Evolutionary conservation across 2,113 vertebrate species (phyloP).

Genomic region (Dolichallabes microphthalmus): DNA sequence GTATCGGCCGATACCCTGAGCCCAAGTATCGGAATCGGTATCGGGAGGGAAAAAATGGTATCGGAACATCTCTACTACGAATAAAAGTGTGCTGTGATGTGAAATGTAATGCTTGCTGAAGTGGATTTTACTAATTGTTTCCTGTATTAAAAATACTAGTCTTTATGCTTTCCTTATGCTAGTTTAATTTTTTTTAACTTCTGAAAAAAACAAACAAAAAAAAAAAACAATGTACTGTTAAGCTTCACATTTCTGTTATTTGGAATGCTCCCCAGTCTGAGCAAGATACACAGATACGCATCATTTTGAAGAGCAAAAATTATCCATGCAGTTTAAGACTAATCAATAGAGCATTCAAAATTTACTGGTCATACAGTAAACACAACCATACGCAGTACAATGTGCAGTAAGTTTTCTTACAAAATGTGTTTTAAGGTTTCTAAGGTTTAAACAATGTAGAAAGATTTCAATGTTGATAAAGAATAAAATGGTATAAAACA

Average conservation of each 20-base stretch:
- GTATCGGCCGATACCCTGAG: too few relatives aligned
- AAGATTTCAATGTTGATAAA: neutral
- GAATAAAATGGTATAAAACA: constrained; percentile 47
- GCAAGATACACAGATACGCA: neutral
- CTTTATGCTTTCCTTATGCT: neutral
- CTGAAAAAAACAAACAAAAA: neutral
- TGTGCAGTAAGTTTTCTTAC: neutral
- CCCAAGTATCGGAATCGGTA: too few relatives aligned
- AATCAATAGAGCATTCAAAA: neutral
- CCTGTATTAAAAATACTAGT: neutral
- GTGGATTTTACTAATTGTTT: neutral
- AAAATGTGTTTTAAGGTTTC: neutral
- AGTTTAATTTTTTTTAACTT: neutral
- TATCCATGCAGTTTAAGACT: neutral
- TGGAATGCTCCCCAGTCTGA: neutral
- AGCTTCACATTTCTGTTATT: neutral
- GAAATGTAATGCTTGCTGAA: neutral
- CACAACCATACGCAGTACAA: neutral
- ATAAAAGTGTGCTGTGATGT: neutral
- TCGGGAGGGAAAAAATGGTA: too few relatives aligned
- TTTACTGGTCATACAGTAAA: neutral
- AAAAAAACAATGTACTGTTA: too few relatives aligned
- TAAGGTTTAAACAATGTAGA: neutral
- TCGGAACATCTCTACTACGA: too few relatives aligned
- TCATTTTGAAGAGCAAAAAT: neutral